Percentiles rank a stretch among this genome's conserved stretches.
Conservation (phyloP, 1,140 invertebrate species). For the Samia ricini region DNA sequence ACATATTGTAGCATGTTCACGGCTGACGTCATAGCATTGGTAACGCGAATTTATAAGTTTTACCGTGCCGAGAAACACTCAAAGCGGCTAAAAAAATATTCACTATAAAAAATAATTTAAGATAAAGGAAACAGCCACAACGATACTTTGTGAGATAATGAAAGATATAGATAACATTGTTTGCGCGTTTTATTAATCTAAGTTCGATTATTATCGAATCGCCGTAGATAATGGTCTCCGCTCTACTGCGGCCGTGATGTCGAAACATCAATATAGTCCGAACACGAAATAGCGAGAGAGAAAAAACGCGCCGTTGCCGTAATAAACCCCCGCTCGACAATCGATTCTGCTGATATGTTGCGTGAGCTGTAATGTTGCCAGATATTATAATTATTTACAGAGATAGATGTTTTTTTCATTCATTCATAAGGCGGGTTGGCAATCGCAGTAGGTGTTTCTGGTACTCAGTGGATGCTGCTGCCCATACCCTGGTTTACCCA, state of each 20-base stretch:
- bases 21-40: too few species aligned
- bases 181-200: slow-evolving; percentile 5
- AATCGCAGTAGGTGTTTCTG: too few species aligned
- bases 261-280: slow-evolving; percentile 17
- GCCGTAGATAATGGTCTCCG: slow-evolving; percentile 17
- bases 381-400: neutral
- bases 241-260: slow-evolving; percentile 18
- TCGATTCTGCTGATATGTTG: slow-evolving; percentile 29
- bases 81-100: too few species aligned
- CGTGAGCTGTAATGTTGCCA: slow-evolving; percentile 14
- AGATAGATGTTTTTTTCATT: too few species aligned
- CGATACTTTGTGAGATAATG: neutral
- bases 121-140: neutral
- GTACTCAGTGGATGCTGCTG: too few species aligned
- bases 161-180: neutral
- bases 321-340: slow-evolving; percentile 20
- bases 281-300: slow-evolving; percentile 28
- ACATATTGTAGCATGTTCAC: too few species aligned
- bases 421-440: too few species aligned
- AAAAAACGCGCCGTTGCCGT: slow-evolving; percentile 31
- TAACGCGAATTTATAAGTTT: too few species aligned
- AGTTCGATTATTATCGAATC: slow-evolving; percentile 1
- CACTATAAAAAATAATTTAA: neutral
- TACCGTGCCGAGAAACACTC: too few species aligned
- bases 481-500: too few species aligned